phyloP scores from a whole-genome alignment of 2,113 vertebrate genomes.

The Erythrocebus patas region DNA sequence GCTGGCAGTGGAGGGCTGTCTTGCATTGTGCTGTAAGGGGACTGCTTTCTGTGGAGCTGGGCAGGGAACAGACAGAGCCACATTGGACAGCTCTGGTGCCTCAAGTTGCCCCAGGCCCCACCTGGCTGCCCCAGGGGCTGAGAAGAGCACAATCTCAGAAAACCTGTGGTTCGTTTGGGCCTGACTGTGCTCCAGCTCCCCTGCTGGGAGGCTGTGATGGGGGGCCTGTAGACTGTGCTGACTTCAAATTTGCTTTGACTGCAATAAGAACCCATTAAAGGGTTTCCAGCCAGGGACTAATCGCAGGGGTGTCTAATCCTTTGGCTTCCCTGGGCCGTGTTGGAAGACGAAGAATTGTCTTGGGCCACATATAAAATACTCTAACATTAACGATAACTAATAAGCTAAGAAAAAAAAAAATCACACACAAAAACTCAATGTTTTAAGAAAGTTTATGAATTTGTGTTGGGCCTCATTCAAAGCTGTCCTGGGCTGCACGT shows the following conservation, averaged over 20 bases:
- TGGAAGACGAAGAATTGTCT: too few species aligned
- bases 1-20: not conserved
- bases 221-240: not conserved
- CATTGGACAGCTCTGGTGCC: not conserved
- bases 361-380: too few species aligned
- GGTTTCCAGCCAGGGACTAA: not conserved
- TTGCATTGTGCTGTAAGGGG: fast-evolving
- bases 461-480: too few species aligned
- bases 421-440: too few species aligned
- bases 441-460: too few species aligned
- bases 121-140: not conserved
- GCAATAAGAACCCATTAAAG: not conserved
- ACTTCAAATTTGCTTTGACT: not conserved
- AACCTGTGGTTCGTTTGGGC: not conserved
- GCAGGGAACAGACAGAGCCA: not conserved
- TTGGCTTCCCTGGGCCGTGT: too few species aligned
- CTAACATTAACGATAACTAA: too few species aligned
- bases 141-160: not conserved
- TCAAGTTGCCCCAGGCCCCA: not conserved
- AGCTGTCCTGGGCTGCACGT: too few species aligned
- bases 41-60: not conserved
- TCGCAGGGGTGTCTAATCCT: too few species aligned
- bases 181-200: not conserved
- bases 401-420: too few species aligned
- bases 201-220: not conserved